phyloP scores from a whole-genome alignment of 2,797 vertebrate genomes.

The Sparidentex hasta region DNA sequence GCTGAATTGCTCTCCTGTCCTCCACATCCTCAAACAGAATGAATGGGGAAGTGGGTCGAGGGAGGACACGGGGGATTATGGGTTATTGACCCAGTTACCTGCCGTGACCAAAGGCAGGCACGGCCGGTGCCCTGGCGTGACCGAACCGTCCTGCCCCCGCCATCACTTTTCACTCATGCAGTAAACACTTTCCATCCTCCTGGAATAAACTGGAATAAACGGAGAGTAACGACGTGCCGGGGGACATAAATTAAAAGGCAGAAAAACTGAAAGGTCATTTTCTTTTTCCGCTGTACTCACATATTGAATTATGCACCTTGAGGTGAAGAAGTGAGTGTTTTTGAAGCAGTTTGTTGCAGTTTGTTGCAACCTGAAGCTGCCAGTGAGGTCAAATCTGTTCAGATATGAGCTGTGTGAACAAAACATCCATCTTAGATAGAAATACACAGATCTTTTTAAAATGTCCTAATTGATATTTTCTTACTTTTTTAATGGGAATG shows the following conservation, averaged over 20 bases:
- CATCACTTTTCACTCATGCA: slow-evolving; percentile 25
- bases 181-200: slow-evolving; percentile 20
- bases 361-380: background rate
- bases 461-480: no score
- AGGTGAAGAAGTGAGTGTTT: background rate
- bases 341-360: background rate
- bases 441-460: background rate
- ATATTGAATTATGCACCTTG: background rate
- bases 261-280: background rate
- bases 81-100: slow-evolving; percentile 69
- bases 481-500: no score
- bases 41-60: slow-evolving; percentile 3
- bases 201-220: slow-evolving; percentile 8
- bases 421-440: background rate
- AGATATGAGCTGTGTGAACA: background rate
- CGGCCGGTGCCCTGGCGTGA: background rate
- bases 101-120: slow-evolving; percentile 29
- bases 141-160: slow-evolving; percentile 10
- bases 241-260: slow-evolving; percentile 4
- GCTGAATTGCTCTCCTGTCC: background rate
- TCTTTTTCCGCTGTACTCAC: slow-evolving; percentile 7
- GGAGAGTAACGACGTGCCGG: background rate
- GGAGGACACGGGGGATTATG: slow-evolving; percentile 30
- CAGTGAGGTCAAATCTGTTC: background rate
- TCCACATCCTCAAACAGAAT: slow-evolving; percentile 4